Evolutionary conservation across 2,888 invertebrate genomes (phyloP).

Genomic region (Apamea anceps): DNA sequence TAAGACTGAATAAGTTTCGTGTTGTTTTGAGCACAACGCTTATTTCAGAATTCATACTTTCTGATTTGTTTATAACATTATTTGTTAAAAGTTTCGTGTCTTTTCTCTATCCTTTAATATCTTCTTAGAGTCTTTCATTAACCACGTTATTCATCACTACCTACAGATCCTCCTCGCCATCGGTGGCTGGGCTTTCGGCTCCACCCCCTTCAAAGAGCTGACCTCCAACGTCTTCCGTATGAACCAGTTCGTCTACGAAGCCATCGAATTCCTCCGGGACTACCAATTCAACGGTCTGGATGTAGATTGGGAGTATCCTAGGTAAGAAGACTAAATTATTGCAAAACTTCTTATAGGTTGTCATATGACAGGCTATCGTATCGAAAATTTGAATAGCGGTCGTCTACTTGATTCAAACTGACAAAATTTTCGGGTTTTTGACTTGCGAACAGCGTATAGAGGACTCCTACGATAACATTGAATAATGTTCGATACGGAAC

Average conservation of each 20-base stretch:
- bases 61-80: neutral
- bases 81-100: neutral
- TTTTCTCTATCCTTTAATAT: no score
- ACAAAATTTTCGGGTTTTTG: no score
- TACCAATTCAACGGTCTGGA: conserved; percentile 98
- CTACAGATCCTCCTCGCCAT: conserved; percentile 94
- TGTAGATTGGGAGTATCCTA: conserved; percentile 98
- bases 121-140: neutral
- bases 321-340: conserved; percentile 80
- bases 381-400: no score
- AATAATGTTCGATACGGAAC: no score
- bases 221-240: conserved; percentile 97
- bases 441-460: no score
- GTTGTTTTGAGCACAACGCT: no score
- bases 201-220: conserved; percentile 97
- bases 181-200: conserved; percentile 99
- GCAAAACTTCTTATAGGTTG: neutral
- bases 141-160: no score
- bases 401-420: no score
- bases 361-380: no score
- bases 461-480: no score
- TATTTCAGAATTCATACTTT: neutral
- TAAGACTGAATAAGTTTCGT: no score
- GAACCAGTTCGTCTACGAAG: conserved; percentile 98
- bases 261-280: conserved; percentile 97